phyloP scores from a whole-genome alignment of 2,113 vertebrate genomes.

The Sminthopsis crassicaudata region DNA sequence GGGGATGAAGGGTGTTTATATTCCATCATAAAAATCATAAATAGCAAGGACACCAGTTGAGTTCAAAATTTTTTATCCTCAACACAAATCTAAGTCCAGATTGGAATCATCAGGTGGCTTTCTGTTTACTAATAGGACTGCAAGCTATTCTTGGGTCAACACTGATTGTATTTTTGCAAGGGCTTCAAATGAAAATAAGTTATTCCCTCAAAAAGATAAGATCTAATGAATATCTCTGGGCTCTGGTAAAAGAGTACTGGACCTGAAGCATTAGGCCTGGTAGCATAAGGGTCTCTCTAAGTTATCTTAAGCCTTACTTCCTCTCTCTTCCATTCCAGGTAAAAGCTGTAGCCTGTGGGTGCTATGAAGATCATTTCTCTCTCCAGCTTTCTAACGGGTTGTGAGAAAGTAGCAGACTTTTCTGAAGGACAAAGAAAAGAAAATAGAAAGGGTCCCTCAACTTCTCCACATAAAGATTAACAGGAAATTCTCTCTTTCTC shows the following conservation, averaged over 20 bases:
- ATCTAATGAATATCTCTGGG: background rate
- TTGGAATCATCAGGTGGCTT: background rate
- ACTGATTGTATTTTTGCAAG: background rate
- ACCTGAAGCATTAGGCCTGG: background rate
- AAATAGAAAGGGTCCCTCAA: background rate
- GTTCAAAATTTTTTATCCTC: background rate
- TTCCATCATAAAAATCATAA: background rate
- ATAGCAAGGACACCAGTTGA: background rate
- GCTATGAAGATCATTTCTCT: background rate
- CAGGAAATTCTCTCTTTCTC: too few relatives aligned
- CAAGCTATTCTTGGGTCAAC: background rate
- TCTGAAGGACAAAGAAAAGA: background rate
- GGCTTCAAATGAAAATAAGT: background rate
- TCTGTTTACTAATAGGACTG: background rate
- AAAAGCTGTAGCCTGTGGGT: background rate
- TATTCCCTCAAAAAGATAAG: background rate
- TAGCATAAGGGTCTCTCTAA: background rate
- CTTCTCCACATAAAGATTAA: background rate
- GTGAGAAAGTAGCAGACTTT: background rate
- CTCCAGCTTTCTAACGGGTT: background rate
- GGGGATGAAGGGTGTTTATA: background rate
- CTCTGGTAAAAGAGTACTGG: background rate
- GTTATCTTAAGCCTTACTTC: background rate
- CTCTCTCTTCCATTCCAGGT: background rate
- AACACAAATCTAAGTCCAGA: background rate